Conservation (phyloP, 2,797 vertebrate species). For the Pagetopsis macropterus region DNA sequence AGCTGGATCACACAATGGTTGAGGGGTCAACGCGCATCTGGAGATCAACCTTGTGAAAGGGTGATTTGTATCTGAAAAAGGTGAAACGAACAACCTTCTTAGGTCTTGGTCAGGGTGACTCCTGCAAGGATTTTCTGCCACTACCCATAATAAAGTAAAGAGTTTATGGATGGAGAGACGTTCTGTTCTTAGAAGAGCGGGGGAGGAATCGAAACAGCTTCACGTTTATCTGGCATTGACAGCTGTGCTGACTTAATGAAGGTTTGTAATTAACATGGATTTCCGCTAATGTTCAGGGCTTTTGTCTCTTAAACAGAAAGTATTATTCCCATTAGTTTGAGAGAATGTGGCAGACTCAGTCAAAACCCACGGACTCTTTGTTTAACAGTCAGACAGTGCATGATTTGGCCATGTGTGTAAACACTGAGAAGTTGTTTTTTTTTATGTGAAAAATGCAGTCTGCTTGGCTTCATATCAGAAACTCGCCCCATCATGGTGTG, state of each 20-base stretch:
- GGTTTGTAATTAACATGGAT: slow-evolving; percentile 88
- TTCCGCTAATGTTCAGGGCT: slow-evolving; percentile 85
- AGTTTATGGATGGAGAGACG: slow-evolving; percentile 60
- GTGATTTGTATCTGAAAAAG: slow-evolving; percentile 50
- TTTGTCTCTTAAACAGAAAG: slow-evolving; percentile 86
- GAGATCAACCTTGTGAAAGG: slow-evolving; percentile 43
- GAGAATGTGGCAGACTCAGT: slow-evolving; percentile 57
- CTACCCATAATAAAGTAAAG: slow-evolving; percentile 57
- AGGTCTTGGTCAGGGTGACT: slow-evolving; percentile 61
- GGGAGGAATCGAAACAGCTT: slow-evolving; percentile 79
- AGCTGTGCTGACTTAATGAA: slow-evolving; percentile 88
- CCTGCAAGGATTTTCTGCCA: slow-evolving; percentile 74
- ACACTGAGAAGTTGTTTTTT: neutral
- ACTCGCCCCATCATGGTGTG: slow-evolving; percentile 1
- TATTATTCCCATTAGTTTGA: slow-evolving; percentile 85
- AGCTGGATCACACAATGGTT: slow-evolving; percentile 31
- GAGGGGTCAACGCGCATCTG: slow-evolving; percentile 35
- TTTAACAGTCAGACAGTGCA: slow-evolving; percentile 27
- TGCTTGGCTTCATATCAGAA: slow-evolving; percentile 24
- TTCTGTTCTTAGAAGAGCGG: slow-evolving; percentile 66
- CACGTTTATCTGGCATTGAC: slow-evolving; percentile 88
- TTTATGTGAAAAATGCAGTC: neutral
- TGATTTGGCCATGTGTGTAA: slow-evolving; percentile 27
- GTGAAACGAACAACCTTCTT: slow-evolving; percentile 28
- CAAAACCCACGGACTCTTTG: slow-evolving; percentile 45